Conservation (phyloP, 2,888 invertebrate species). For the Platycheirus rosarum region DNA sequence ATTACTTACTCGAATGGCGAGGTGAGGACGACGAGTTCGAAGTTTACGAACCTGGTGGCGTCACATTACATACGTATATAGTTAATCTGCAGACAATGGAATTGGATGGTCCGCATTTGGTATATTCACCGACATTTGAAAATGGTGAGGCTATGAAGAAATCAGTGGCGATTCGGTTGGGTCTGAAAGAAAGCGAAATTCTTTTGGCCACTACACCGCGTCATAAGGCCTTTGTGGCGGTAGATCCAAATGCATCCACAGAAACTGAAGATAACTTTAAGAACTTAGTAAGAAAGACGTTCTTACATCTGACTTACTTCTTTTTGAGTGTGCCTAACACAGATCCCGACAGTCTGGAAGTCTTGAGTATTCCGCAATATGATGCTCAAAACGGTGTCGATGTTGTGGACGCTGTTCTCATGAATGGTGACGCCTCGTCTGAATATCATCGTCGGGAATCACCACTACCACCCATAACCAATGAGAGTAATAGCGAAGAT, state of each 20-base stretch:
- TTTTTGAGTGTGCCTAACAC: slow-evolving; percentile 86
- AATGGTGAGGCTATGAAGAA: slow-evolving; percentile 85
- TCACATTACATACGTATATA: slow-evolving; percentile 85
- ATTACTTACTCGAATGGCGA: slow-evolving; percentile 87
- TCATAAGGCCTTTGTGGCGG: slow-evolving; percentile 83
- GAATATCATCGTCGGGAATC: slow-evolving; percentile 75
- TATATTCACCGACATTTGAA: slow-evolving; percentile 85
- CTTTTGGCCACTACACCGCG: slow-evolving; percentile 78
- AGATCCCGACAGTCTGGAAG: slow-evolving; percentile 84
- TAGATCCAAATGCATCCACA: slow-evolving; percentile 79
- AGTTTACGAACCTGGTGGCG: slow-evolving; percentile 86
- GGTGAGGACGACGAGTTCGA: slow-evolving; percentile 85
- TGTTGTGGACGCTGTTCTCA: slow-evolving; percentile 81
- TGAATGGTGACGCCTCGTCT: slow-evolving; percentile 76
- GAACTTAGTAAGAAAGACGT: slow-evolving; percentile 80
- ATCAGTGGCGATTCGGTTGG: slow-evolving; percentile 83
- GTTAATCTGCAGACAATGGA: slow-evolving; percentile 86
- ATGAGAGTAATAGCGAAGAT: slow-evolving; percentile 89
- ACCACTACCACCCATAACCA: slow-evolving; percentile 75
- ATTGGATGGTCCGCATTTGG: slow-evolving; percentile 85
- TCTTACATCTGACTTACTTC: slow-evolving; percentile 86
- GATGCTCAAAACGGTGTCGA: slow-evolving; percentile 77
- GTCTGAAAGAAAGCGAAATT: slow-evolving; percentile 78
- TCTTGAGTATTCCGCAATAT: slow-evolving; percentile 83
- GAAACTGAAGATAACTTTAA: slow-evolving; percentile 83